Evolutionary conservation across 1,140 invertebrate species (phyloP), one percentile per base, ranked within the genome.

Genomic region (Drosophila rhopaloa): DNA sequence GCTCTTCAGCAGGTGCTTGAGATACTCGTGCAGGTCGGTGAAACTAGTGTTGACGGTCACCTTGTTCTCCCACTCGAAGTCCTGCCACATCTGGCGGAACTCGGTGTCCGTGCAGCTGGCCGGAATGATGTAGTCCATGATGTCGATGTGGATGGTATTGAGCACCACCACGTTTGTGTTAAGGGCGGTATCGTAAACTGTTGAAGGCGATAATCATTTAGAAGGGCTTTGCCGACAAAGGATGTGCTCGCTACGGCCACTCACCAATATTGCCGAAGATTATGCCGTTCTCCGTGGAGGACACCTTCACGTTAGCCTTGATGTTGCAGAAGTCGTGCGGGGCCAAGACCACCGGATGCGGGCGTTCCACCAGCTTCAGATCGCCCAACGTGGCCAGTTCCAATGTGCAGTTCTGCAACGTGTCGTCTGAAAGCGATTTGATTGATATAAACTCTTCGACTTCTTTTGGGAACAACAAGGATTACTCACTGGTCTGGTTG

Each of bases 21-120:
- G 93, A 94, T 99, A 99, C 79, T 98, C 97, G 66, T 97, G 95
- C 19, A 99, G 94, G 93, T 99, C 98, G 0, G 96, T 97, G 63
- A 99, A 95, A 47, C 96, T 97, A 1, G 99, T 99, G 91, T 98
- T 98, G 0, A 99, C 98, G 0, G 98, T 97, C 9, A 99, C 98
- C 95, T 99, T 99, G 93, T 99, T 99, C 94, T 99, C 99, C 99
- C 99, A 99, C 93, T 99, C 99, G 94, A 99, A 99, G 94, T 99
- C 98, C 2, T 98, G 97, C 99, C 99, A 99, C 99, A 99, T 99
- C 93, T 97, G 96, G 13, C 99, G 93, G 94, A 99, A 99, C 93
- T 99, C 98, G 0, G 95, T 95, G 92, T 99, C 98, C 32, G 96
- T 98, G 93, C 98, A 99, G 27, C 94, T 93, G 2, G 98, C 98